These are phyloP conservation scores for Climacteris rufus DNA, from an alignment of 2,113 vertebrate genomes.

Conservation along the genomic window DNA sequence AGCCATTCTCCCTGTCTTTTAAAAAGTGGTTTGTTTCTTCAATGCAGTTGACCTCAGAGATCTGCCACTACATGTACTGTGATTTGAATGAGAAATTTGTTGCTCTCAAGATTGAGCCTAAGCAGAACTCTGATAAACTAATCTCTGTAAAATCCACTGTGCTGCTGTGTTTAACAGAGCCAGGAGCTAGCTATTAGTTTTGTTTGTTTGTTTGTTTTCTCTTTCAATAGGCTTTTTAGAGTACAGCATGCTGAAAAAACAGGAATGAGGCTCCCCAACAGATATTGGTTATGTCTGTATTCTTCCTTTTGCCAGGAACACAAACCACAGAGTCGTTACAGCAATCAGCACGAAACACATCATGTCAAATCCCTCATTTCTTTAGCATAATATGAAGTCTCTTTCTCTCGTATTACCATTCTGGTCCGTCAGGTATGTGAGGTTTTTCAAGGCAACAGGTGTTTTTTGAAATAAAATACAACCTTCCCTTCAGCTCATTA, in stretches of 20 bases:
- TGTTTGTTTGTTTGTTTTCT: neutral
- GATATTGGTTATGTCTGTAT: slow-evolving; percentile 13
- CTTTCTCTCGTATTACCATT: slow-evolving; percentile 67
- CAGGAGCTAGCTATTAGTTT: slow-evolving; percentile 46
- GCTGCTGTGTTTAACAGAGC: slow-evolving; percentile 15
- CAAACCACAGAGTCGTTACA: slow-evolving; percentile 18
- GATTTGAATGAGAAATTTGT: neutral
- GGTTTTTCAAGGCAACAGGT: slow-evolving; percentile 73
- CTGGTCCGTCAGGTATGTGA: slow-evolving; percentile 72
- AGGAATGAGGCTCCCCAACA: neutral
- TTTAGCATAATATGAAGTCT: slow-evolving; percentile 13
- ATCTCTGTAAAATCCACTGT: slow-evolving; percentile 54
- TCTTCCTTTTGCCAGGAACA: slow-evolving; percentile 6
- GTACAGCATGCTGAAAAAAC: slow-evolving; percentile 26
- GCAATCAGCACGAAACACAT: slow-evolving; percentile 8
- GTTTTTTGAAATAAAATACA: slow-evolving; percentile 77
- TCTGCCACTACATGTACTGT: neutral
- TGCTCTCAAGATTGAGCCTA: neutral
- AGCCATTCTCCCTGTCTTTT: neutral
- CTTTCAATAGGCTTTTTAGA: slow-evolving; percentile 54
- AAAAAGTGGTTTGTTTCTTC: neutral
- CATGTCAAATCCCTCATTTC: slow-evolving; percentile 15
- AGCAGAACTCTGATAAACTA: slow-evolving; percentile 14
- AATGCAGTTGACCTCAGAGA: neutral
- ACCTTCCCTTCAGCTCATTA: slow-evolving; percentile 60